phyloP scores from a whole-genome alignment of 2,888 invertebrate genomes.

The Pristionchus entomophagus region DNA sequence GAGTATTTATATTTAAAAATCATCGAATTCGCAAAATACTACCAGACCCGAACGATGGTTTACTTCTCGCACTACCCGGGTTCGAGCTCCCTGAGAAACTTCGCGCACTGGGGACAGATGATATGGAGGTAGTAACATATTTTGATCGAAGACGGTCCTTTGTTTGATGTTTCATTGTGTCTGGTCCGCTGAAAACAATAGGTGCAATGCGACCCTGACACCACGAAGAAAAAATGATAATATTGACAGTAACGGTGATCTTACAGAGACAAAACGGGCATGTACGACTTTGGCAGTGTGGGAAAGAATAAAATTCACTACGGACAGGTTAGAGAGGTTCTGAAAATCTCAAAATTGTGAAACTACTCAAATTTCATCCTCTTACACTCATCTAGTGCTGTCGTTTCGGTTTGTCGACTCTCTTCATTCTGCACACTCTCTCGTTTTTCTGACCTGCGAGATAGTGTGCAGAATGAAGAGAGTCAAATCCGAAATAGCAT shows the following conservation, averaged over 20 bases:
- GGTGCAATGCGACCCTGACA: background rate
- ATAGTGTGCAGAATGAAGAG: too few species aligned
- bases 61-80: conserved; percentile 46
- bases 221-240: background rate
- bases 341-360: background rate
- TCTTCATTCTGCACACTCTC: too few species aligned
- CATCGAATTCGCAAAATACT: background rate
- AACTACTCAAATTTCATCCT: too few species aligned
- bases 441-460: too few species aligned
- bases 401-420: too few species aligned
- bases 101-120: conserved; percentile 46
- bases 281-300: conserved; percentile 3
- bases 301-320: conserved; percentile 22
- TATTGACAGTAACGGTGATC: too few species aligned
- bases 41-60: conserved; percentile 1
- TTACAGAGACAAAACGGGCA: background rate
- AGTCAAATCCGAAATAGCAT: too few species aligned
- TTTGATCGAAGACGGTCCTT: too few species aligned
- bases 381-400: background rate
- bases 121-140: conserved; percentile 19
- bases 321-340: background rate
- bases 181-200: background rate
- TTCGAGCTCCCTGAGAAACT: conserved; percentile 27
- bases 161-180: background rate
- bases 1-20: background rate